Evolutionary conservation across 2,797 vertebrate species (phyloP).

Genomic region (Pangasius krempfi): DNA sequence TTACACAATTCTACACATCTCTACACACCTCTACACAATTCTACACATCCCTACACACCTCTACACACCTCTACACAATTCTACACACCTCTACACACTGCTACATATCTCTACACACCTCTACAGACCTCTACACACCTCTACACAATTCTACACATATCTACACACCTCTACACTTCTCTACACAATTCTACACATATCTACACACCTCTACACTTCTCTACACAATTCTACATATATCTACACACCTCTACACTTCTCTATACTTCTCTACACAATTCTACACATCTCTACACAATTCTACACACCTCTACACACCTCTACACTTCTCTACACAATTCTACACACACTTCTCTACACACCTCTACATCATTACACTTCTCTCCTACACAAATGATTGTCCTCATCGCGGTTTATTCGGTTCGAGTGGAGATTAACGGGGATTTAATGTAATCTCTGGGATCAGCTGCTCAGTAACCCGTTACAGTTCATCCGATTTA

Average conservation of each 20-base stretch:
- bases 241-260: not conserved
- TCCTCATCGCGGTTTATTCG: not conserved
- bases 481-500: constrained; percentile 13
- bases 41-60: not conserved
- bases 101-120: not conserved
- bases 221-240: not conserved
- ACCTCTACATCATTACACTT: not conserved
- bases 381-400: not conserved
- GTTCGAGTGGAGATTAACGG: constrained; percentile 6
- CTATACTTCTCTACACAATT: not conserved
- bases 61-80: not conserved
- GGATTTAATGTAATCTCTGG: constrained; percentile 42
- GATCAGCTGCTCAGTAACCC: constrained; percentile 33
- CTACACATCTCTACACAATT: not conserved
- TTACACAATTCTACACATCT: not conserved
- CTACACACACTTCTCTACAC: not conserved
- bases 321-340: not conserved
- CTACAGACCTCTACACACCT: not conserved
- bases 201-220: not conserved
- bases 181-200: too few relatives aligned
- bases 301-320: not conserved
- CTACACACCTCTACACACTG: not conserved
- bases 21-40: not conserved
- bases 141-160: not conserved
- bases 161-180: too few relatives aligned